These are phyloP conservation scores for Dastarcus helophoroides DNA, from an alignment of 2,888 invertebrate species.

Conservation along the genomic window DNA sequence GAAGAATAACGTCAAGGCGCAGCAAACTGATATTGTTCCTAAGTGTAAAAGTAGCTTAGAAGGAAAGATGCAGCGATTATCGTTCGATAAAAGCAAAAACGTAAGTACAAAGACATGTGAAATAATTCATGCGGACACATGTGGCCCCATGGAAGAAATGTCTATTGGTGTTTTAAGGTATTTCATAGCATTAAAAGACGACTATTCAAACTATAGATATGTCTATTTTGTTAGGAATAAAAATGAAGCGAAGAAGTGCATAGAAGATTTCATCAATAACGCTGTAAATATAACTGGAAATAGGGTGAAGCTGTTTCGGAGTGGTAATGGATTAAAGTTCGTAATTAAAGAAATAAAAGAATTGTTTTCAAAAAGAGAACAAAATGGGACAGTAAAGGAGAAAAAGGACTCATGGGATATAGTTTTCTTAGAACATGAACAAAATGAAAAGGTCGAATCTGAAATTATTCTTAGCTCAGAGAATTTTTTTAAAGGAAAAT, in stretches of 20 bases:
- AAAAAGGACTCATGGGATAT: too few species aligned
- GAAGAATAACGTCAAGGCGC: background rate
- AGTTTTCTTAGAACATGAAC: constrained; percentile 26
- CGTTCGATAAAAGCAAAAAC: constrained; percentile 1
- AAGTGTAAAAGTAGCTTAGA: background rate
- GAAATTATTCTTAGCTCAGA: too few species aligned
- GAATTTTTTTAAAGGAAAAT: too few species aligned
- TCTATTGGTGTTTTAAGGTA: background rate
- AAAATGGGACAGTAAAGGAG: constrained; percentile 23
- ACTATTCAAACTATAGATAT: constrained; percentile 1
- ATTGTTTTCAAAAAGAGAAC: constrained; percentile 17
- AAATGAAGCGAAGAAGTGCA: background rate
- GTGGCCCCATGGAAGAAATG: constrained; percentile 12
- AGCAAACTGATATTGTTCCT: background rate
- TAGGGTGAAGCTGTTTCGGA: background rate
- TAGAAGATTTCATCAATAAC: background rate
- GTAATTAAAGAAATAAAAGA: constrained; percentile 17
- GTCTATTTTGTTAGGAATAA: background rate
- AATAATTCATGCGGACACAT: constrained; percentile 12
- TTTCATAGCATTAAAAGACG: constrained; percentile 1
- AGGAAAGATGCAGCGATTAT: constrained; percentile 1
- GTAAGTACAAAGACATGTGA: constrained; percentile 1
- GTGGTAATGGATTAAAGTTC: constrained; percentile 25
- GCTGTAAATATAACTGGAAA: background rate
- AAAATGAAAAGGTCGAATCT: constrained; percentile 29